These are phyloP conservation scores for Cottus gobio DNA, from an alignment of 2,113 vertebrate genomes.

Conservation along the genomic window DNA sequence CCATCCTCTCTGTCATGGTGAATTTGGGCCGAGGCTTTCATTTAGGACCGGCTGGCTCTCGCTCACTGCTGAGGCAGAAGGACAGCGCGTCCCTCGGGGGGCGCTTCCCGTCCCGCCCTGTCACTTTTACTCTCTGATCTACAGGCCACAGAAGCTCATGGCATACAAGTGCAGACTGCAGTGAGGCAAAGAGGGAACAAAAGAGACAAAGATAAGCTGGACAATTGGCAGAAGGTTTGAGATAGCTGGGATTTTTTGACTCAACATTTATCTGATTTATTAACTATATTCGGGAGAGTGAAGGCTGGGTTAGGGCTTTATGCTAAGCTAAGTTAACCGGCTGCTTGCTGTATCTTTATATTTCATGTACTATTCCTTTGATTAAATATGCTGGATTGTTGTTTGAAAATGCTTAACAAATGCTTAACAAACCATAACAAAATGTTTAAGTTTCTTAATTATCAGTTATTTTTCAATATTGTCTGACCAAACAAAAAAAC, in stretches of 20 bases:
- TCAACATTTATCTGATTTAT: constrained; percentile 1
- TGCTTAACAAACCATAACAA: no score
- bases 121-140: constrained; percentile 62
- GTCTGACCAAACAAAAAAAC: neutral
- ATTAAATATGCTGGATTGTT: neutral
- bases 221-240: neutral
- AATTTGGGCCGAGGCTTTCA: constrained; percentile 64
- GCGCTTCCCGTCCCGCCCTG: constrained; percentile 44
- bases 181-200: constrained; percentile 10
- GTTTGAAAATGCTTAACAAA: neutral
- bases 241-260: constrained; percentile 4
- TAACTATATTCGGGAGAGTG: neutral
- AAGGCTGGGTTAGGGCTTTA: neutral
- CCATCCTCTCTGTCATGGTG: constrained; percentile 52
- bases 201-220: constrained; percentile 9
- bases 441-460: neutral
- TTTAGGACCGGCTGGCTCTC: constrained; percentile 55
- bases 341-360: neutral
- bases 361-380: neutral
- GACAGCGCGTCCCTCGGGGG: constrained; percentile 61
- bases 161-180: constrained; percentile 36
- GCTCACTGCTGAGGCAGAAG: constrained; percentile 60
- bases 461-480: neutral
- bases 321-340: neutral
- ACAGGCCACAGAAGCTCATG: constrained; percentile 46